These are phyloP conservation scores for Ernsta delagoae DNA, from an alignment of 2,888 invertebrate species.

Conservation along the genomic window DNA sequence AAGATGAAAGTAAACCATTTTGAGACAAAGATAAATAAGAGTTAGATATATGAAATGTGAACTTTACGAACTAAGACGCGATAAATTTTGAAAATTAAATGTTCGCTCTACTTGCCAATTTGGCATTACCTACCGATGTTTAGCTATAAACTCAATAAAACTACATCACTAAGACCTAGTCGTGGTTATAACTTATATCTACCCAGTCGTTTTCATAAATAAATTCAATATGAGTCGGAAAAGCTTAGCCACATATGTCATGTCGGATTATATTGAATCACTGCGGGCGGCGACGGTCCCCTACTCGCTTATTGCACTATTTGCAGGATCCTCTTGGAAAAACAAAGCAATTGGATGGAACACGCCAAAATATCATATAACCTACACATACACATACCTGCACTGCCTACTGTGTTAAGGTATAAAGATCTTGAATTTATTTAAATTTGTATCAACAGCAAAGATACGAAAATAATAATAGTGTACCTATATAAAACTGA, in stretches of 20 bases:
- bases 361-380: not conserved
- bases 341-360: constrained; percentile 40
- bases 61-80: too few relatives aligned
- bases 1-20: not conserved
- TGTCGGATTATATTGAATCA: constrained; percentile 73
- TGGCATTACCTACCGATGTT: not conserved
- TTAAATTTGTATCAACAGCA: not conserved
- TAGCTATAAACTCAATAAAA: constrained; percentile 2
- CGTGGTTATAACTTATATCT: not conserved
- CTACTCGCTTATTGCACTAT: constrained; percentile 51
- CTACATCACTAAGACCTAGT: not conserved
- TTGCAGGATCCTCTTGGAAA: constrained; percentile 47
- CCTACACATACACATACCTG: not conserved
- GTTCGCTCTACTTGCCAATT: constrained; percentile 1
- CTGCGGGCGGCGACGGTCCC: constrained; percentile 59
- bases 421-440: not conserved
- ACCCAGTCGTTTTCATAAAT: constrained; percentile 61
- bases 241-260: constrained; percentile 69
- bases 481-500: too few relatives aligned
- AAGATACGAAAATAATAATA: too few relatives aligned
- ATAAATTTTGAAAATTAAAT: not conserved
- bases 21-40: not conserved
- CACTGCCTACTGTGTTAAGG: too few relatives aligned
- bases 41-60: too few relatives aligned
- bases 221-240: constrained; percentile 73